Evolutionary conservation across 2,888 invertebrate genomes (phyloP), one percentile per base, ranked within the genome.

Genomic region (Tholera decimalis): DNA sequence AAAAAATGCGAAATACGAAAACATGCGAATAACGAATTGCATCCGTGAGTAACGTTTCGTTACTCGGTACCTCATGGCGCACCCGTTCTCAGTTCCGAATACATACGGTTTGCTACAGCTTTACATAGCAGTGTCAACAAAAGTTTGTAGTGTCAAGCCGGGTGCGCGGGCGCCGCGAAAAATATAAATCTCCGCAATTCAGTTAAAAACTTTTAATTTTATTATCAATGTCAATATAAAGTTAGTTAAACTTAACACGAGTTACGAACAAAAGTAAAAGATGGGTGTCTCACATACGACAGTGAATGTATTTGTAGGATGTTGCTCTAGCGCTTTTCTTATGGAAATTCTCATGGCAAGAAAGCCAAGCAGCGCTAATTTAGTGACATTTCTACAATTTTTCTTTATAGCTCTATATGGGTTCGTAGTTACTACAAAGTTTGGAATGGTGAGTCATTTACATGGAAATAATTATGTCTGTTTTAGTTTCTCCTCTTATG

Each of bases 331-430:
- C 79, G 87, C 93, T 50, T 93, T 92, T 83, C 77, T 94, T 6
- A 94, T 95, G 95, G 95, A 95, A 92, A 88, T 94, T 67, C 79
- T 95, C 61, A 93, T 95, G 93, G 83, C 89, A 44, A 89, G 79
- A 57, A 86, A 84, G 28, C 89, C 95, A 2, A 79, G 89, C 37
- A 90, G 89, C 67, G 93, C 93, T 20, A 94, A 93, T 85, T 88
- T 95, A 26, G 86, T 95, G 43, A 94, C 95, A 37, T 95, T 93
- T 69, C 85, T 95, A 13, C 95, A 95, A 76, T 94, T 94, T 69
- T 83, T 94, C 43, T 92, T 91, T 73, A 92, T 94, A 55, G 78
- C 92, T 37, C 55, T 94, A 54, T 91, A 94, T 79, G 93, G 95
- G 44, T 87, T 93, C 61, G 69, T 92, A 64, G 68, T 86, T 41